Evolutionary conservation across 2,113 vertebrate genomes (phyloP).

Genomic region (Aspidoscelis tigris): DNA sequence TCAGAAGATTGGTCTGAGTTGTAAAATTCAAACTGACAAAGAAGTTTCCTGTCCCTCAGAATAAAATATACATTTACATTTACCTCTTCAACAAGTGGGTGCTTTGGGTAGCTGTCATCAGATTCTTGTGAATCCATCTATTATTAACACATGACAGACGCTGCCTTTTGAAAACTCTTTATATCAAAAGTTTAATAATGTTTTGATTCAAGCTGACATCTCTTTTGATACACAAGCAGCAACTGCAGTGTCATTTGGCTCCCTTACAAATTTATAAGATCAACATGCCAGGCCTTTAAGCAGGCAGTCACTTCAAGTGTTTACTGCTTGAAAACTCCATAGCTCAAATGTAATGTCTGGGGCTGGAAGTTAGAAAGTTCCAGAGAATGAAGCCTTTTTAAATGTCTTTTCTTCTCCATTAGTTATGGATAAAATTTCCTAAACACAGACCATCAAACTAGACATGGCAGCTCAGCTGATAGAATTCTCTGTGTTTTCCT

Average conservation of each 20-base stretch:
- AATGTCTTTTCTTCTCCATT: conserved; percentile 25
- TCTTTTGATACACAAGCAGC: conserved; percentile 12
- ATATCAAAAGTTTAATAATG: conserved; percentile 22
- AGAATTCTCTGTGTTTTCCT: not conserved
- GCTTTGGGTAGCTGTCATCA: not conserved
- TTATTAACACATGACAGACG: not conserved
- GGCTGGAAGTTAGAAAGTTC: not conserved
- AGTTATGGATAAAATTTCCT: not conserved
- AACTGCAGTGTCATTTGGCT: conserved; percentile 8
- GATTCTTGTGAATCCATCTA: not conserved
- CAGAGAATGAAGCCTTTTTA: not conserved
- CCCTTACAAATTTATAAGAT: conserved; percentile 11
- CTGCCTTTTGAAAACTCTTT: conserved; percentile 27
- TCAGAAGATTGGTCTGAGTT: no score
- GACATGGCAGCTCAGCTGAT: not conserved
- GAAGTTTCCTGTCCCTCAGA: not conserved
- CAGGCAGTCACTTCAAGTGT: not conserved
- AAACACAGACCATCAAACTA: not conserved
- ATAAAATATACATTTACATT: conserved; percentile 13
- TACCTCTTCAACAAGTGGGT: not conserved
- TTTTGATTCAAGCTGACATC: conserved; percentile 39
- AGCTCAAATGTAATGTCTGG: conserved; percentile 2
- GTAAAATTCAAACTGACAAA: no score
- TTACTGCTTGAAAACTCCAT: not conserved
- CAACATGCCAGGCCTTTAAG: conserved; percentile 28